phyloP scores from a whole-genome alignment of 1,140 invertebrate genomes.

The Musca vetustissima region DNA sequence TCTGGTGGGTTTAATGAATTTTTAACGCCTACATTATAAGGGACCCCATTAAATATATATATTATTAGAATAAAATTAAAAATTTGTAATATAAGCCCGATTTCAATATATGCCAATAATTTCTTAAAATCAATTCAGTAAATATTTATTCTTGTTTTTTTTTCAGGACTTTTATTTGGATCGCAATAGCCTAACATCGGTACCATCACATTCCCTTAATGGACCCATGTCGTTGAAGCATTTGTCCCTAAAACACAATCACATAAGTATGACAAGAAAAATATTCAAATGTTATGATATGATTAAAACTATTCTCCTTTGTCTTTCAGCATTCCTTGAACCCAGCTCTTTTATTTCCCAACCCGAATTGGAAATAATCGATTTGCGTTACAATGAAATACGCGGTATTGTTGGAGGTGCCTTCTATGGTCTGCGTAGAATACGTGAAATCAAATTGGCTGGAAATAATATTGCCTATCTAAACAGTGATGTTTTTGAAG shows the following conservation, averaged over 20 bases:
- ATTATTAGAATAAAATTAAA: too few species aligned
- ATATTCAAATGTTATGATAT: background rate
- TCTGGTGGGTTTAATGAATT: too few species aligned
- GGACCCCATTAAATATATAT: too few species aligned
- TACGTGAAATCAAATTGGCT: constrained; percentile 71
- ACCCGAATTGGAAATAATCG: constrained; percentile 68
- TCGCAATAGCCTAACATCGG: constrained; percentile 71
- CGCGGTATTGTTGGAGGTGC: constrained; percentile 71
- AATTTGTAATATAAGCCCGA: background rate
- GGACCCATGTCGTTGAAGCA: constrained; percentile 71
- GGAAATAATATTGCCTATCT: constrained; percentile 75
- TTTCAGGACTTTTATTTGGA: constrained; percentile 77
- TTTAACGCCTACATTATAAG: too few species aligned
- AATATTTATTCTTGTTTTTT: background rate
- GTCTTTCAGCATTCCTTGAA: constrained; percentile 64
- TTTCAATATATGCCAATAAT: too few species aligned
- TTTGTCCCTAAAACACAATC: constrained; percentile 74
- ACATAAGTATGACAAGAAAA: constrained; percentile 65
- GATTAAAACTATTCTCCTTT: constrained; percentile 11
- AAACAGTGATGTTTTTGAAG: constrained; percentile 77
- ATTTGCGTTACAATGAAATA: constrained; percentile 77
- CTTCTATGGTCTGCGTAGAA: constrained; percentile 66
- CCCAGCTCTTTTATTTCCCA: constrained; percentile 68
- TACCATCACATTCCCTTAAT: constrained; percentile 78
- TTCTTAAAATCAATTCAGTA: too few species aligned